Evolutionary conservation across 2,888 invertebrate species (phyloP), one percentile per base, ranked within the genome.

Genomic region (Chydorus sphaericus): DNA sequence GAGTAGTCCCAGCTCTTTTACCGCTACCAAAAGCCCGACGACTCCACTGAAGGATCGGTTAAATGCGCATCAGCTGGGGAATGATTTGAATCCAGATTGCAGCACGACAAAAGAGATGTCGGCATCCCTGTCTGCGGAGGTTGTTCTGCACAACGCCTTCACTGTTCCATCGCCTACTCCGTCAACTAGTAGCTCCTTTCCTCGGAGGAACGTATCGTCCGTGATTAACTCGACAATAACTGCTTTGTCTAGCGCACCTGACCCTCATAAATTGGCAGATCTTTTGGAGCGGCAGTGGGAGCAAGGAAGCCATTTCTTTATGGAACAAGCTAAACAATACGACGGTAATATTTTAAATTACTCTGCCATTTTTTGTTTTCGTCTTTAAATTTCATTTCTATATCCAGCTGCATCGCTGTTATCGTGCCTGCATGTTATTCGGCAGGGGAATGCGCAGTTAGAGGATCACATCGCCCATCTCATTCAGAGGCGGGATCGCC

Each of bases 261-360:
- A 56, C 16, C 87, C 93, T 0, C 87, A 90, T 67, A 89, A 88
- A 55, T 74, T 97, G 63, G 96, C 96, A 68, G 91, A 96, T 69
- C 74, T 97, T 38, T 72, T 97, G 57, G 96, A 97, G 68, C 74
- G 93, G 37, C 96, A 96, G 66, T 97, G 96, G 96, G 93, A 94
- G 66, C 94, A 96, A 70, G 94, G 94, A 29, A 92, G 93, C 31
- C 89, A 92, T 69, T 94, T 96, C 72, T 76, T 97, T 14, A 93
- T 96, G 92, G 93, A 96, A 67, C 93, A 94, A 68, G 91, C 92
- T 0, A 93, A 96, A 66, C 93, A 94, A 73, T 92, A 94, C 70
- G 96, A 96, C 70, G 91, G 93, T 91, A 76, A 81, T 83, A 37
- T 16, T 36, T 37, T 14, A 10, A n/a, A 16, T 48, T 30, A 51